phyloP scores from a whole-genome alignment of 2,113 vertebrate genomes.

The Phyllostomus hastatus region DNA sequence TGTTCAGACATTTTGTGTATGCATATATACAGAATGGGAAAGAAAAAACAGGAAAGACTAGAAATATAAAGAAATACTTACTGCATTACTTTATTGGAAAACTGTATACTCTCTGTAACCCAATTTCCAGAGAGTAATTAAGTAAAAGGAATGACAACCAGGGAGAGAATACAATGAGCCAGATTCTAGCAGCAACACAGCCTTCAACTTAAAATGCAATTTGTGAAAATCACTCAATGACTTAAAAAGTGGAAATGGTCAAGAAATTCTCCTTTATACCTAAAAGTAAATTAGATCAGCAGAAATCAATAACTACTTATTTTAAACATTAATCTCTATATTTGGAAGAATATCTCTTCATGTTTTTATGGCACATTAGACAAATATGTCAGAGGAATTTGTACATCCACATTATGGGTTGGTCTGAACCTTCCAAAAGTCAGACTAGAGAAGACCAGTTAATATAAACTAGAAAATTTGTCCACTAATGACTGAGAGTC shows the following conservation, averaged over 20 bases:
- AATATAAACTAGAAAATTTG: background rate
- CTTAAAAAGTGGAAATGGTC: background rate
- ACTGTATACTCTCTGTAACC: background rate
- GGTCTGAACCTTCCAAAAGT: background rate
- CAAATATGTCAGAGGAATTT: background rate
- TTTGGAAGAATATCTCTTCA: background rate
- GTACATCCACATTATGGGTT: background rate
- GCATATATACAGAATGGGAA: background rate
- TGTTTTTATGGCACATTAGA: background rate
- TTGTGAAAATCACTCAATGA: constrained; percentile 18
- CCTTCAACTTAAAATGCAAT: background rate
- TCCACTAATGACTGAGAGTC: background rate
- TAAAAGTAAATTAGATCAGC: background rate
- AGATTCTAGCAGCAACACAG: background rate
- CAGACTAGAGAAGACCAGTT: background rate
- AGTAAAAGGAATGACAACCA: constrained; percentile 32
- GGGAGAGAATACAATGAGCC: background rate
- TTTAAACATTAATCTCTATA: background rate
- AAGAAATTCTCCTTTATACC: background rate
- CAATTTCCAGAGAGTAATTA: background rate
- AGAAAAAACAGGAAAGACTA: constrained; percentile 19
- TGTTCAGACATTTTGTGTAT: background rate
- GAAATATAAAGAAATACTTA: background rate
- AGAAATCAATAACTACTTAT: background rate
- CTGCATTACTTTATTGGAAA: background rate